phyloP scores from a whole-genome alignment of 2,797 vertebrate genomes.

The Tangara arthus region DNA sequence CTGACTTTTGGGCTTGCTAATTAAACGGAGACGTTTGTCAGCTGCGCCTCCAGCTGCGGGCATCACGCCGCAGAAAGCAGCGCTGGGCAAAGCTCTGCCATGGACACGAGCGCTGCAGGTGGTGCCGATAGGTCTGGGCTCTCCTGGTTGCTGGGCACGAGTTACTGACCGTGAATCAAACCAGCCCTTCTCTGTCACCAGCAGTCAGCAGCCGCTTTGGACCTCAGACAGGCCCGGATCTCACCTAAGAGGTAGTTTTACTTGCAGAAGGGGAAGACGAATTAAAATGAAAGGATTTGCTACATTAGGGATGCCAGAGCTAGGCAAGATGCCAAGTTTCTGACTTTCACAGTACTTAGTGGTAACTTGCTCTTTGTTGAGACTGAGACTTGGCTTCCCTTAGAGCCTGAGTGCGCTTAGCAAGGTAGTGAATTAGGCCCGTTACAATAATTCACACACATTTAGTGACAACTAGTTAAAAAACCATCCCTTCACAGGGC shows the following conservation, averaged over 20 bases:
- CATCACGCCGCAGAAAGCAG: neutral
- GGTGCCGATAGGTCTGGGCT: rapidly evolving
- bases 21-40: neutral
- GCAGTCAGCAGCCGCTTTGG: neutral
- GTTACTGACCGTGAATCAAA: neutral
- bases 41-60: neutral
- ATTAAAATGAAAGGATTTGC: neutral
- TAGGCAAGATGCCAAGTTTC: neutral
- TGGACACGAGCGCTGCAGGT: rapidly evolving
- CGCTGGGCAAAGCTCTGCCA: neutral
- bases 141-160: rapidly evolving
- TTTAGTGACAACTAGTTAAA: neutral
- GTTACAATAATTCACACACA: neutral
- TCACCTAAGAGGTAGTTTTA: neutral
- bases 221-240: rapidly evolving
- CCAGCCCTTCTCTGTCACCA: neutral
- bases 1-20: neutral
- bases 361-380: neutral
- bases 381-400: neutral
- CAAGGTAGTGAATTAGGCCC: neutral
- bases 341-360: neutral
- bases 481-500: neutral
- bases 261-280: neutral
- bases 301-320: neutral
- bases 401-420: neutral